phyloP scores from a whole-genome alignment of 2,888 invertebrate genomes.

The Cerceris ruficornis region DNA sequence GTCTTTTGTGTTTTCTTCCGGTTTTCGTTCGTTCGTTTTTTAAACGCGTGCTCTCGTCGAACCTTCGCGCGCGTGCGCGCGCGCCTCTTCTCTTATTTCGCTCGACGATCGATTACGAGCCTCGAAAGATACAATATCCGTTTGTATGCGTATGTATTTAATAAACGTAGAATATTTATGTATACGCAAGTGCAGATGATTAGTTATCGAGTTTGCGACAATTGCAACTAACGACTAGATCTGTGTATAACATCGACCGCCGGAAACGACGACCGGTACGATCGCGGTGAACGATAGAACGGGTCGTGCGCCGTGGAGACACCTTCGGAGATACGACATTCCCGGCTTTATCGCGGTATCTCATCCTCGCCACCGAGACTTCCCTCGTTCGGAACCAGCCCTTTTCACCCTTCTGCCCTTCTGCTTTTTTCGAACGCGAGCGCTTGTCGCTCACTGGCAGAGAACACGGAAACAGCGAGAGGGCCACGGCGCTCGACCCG shows the following conservation, averaged over 20 bases:
- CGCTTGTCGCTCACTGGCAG: too few relatives aligned
- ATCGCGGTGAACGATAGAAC: too few relatives aligned
- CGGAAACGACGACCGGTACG: too few relatives aligned
- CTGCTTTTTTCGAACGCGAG: too few relatives aligned
- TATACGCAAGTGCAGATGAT: conserved; percentile 19
- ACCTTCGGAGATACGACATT: too few relatives aligned
- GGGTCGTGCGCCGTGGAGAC: too few relatives aligned
- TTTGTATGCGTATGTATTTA: not conserved
- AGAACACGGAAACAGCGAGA: not conserved
- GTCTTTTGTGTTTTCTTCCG: conserved; percentile 8
- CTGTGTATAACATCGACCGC: conserved; percentile 8
- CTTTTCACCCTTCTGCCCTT: too few relatives aligned
- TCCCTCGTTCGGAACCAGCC: too few relatives aligned
- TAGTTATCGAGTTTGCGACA: conserved; percentile 36
- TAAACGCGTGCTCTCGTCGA: conserved; percentile 9
- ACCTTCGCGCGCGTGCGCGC: conserved; percentile 19
- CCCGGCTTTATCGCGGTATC: too few relatives aligned
- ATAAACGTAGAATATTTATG: conserved; percentile 20
- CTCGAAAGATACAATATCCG: not conserved
- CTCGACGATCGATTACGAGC: conserved; percentile 4
- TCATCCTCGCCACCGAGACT: too few relatives aligned
- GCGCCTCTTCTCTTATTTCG: not conserved
- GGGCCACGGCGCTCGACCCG: not conserved
- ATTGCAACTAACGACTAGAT: conserved; percentile 18
- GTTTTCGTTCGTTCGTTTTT: conserved; percentile 15